phyloP scores from a whole-genome alignment of 2,113 vertebrate species.

The Vicugna pacos region DNA sequence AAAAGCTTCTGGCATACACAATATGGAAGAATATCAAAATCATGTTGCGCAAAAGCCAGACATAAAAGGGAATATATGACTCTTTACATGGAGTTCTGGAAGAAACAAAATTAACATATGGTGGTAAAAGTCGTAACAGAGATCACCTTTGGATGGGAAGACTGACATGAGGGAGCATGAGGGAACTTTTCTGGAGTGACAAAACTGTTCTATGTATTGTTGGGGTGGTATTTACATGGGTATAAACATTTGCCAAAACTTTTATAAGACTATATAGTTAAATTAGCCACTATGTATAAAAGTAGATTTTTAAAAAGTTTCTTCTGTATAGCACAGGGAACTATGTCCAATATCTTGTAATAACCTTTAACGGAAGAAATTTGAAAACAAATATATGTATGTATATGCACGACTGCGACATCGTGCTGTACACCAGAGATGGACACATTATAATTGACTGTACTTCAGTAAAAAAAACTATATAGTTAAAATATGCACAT shows the following conservation, averaged over 20 bases:
- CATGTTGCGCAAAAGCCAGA: constrained; percentile 29
- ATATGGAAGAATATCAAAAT: constrained; percentile 24
- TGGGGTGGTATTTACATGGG: neutral
- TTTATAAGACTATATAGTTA: neutral
- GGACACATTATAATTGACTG: too few relatives aligned
- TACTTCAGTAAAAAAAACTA: neutral
- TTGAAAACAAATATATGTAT: too few relatives aligned
- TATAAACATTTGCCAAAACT: constrained; percentile 39
- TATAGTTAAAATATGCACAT: neutral
- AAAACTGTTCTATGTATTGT: neutral
- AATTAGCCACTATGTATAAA: too few relatives aligned
- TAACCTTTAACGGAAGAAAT: too few relatives aligned
- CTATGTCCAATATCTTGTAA: too few relatives aligned
- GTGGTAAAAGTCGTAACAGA: neutral
- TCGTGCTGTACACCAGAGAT: too few relatives aligned
- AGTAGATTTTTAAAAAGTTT: too few relatives aligned
- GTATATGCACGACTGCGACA: too few relatives aligned
- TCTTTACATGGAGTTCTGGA: neutral
- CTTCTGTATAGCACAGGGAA: too few relatives aligned
- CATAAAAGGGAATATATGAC: neutral
- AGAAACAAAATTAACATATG: constrained; percentile 26
- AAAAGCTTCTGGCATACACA: neutral
- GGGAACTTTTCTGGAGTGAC: neutral
- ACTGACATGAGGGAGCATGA: neutral
- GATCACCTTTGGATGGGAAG: neutral